Base-by-base conservation (phyloP, 2,113 vertebrate genomes). In the Caranx ignobilis region DNA sequence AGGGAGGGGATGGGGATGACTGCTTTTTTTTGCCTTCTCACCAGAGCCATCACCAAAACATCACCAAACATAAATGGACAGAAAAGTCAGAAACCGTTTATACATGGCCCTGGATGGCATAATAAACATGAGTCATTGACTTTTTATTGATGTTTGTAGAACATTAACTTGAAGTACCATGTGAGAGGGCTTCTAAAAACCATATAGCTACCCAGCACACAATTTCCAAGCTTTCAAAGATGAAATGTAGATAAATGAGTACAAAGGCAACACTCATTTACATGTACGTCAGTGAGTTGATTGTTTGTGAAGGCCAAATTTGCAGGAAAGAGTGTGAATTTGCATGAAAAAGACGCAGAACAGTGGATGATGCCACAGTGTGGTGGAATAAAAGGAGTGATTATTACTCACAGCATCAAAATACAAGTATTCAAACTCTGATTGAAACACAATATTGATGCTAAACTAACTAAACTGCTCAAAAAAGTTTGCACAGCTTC, bases 41-140 rank as follows among this genome's bases (percentile, higher is more conserved):
- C 85, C 81, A 85, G 84, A 67, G 79, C 82, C 75, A 59, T 91
- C 84, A 75, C 86, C 87, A 84, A 77, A 89, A 81, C 12, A 10
- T 73, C 67, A 79, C 80, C 76, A 84, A 61, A 81, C 52, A 19
- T 71, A 71, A 76, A 74, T 61, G 39, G 60, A 76, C 72, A 60
- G 66, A 70, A 79, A 61, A 45, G 19, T 21, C 65, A 31, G 26
- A 65, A 65, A 68, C 5, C 45, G 34, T 75, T 79, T 84, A 60
- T 41, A 61, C 48, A 41, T 1, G 26, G 0, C 16, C n/a, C 34
- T 67, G 12, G 65, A 11, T 77, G 71, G 35, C 13, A 8, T 39
- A 21, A 8, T 39, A 21, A 63, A 80, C 41, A 45, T 1, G 34
- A 68, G 59, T 64, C 15, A 34, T 4, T 63, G 11, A 54, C 16